Evolutionary conservation across 2,797 vertebrate species (phyloP), one percentile per base, ranked within the genome.

Genomic region (Brotogeris chrysoptera): DNA sequence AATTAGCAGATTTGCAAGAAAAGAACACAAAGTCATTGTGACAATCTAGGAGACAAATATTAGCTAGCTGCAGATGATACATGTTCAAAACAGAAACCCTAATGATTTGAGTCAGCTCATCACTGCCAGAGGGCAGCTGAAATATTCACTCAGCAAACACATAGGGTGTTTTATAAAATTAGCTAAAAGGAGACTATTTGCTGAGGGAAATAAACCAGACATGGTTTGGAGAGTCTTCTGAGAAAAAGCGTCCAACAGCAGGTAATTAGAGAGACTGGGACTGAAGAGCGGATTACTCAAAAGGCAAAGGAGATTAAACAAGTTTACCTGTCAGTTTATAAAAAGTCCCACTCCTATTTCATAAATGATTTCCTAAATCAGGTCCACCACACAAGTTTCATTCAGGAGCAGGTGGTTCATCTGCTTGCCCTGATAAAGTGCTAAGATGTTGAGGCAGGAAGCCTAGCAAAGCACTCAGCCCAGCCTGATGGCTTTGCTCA

Each of bases 21-120:
- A 90, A 88, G 77, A 88, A 90, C 84, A 59, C 32, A 93, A 95
- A 90, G 93, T 64, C 27, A 39, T 47, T 60, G 86, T 69, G 88
- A 93, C 88, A 93, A 50, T 57, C 66, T n/a, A 71, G 87, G 92
- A 79, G 63, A 94, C 93, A 94, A 94, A 66, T 87, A 86, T 86
- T 91, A 92, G 94, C 93, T 68, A 25, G 46, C 49, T 86, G 85
- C 74, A 85, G 73, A 94, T 90, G 90, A 96, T 92, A 86, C 77
- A 90, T 16, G 41, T 63, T 91, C 88, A 93, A 91, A 91, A 91
- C 80, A 95, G 94, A 92, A 94, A 94, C 90, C 60, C 71, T 85
- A 86, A 96, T 93, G 91, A 78, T 97, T 92, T 79, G 95, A 96
- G 95, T 97, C 97, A 94, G 94, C 59, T 71, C 69, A 66, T 69